Base-by-base conservation (phyloP, 2,113 vertebrate genomes). In the Poeciliopsis turrubarensis region DNA sequence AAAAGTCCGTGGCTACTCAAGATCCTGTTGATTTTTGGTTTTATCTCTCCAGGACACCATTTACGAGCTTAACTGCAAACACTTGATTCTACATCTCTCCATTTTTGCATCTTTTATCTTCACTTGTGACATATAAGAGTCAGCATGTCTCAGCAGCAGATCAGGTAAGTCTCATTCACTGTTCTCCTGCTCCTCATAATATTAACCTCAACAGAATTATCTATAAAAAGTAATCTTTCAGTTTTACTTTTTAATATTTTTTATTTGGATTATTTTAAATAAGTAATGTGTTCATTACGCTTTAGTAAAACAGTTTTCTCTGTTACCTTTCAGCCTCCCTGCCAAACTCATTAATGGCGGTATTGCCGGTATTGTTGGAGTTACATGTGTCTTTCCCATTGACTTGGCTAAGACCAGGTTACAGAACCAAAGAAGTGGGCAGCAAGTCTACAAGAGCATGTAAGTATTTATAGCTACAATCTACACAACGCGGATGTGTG, bases 311-410 rank as follows among this genome's bases (percentile, higher is more conserved):
- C 19, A 27, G 8, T 1, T 34, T 65, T 60, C 26, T 3, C 0
- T 77, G 51, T 70, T 41, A 74, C 12, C 26, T 31, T 77, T 51
- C 81, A 96, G 96, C 84, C 94, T 96, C 17, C 95, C 95, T 32
- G 95, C 95, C 70, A 96, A 96, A 64, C 94, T 96, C 77, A 95
- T 96, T 80, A 96, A 95, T 85, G 96, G 95, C 3, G 96, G 95
- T 29, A 91, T 95, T 82, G 96, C 95, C 63, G 96, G 96, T 65
- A 92, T 96, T 30, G 95, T 95, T 71, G 96, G 96, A 25, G 95
- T 96, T 13, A 95, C 95, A 15, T 96, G 95, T 61, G 94, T 96
- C 29, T 96, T 96, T 77, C 96, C 95, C 74, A 94, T 96, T 73
- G 96, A 96, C 81, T 87, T 96, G 88, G 94, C 89, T 68, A 96